A percentile compares a stretch with the other conserved stretches of the same genome.
phyloP scores from a whole-genome alignment of 2,113 vertebrate genomes.

The Centropus bengalensis region DNA sequence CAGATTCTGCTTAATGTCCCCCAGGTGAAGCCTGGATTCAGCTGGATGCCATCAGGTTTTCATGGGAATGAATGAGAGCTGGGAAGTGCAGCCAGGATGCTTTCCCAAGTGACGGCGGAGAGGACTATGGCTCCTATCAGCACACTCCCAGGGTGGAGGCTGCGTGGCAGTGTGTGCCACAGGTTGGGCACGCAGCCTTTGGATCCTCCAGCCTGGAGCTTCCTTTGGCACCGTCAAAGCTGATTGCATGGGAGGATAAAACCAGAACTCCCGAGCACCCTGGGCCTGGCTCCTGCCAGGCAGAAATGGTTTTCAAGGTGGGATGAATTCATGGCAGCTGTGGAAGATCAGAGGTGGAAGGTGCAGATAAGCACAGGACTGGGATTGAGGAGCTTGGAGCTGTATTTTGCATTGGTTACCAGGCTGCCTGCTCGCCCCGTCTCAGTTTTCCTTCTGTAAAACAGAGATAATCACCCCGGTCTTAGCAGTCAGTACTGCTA shows the following conservation, averaged over 20 bases:
- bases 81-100: not conserved
- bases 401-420: not conserved
- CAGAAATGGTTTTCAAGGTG: not conserved
- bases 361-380: not conserved
- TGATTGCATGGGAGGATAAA: not conserved
- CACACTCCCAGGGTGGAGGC: rapidly evolving
- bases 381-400: not conserved
- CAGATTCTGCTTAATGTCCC: not conserved
- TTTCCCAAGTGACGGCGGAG: not conserved
- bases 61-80: rapidly evolving
- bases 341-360: not conserved
- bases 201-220: not conserved
- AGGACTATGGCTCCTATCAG: not conserved
- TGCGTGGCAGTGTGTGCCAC: not conserved
- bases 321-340: not conserved
- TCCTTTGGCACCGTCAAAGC: not conserved
- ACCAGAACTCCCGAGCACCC: rapidly evolving
- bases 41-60: not conserved
- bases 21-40: not conserved
- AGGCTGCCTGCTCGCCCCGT: not conserved
- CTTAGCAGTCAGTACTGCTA: not conserved
- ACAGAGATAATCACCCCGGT: not conserved
- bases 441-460: not conserved
- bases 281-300: not conserved
- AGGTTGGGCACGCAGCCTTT: not conserved